Evolutionary conservation across 2,113 vertebrate species (phyloP).

Genomic region (Cygnus buccinator): DNA sequence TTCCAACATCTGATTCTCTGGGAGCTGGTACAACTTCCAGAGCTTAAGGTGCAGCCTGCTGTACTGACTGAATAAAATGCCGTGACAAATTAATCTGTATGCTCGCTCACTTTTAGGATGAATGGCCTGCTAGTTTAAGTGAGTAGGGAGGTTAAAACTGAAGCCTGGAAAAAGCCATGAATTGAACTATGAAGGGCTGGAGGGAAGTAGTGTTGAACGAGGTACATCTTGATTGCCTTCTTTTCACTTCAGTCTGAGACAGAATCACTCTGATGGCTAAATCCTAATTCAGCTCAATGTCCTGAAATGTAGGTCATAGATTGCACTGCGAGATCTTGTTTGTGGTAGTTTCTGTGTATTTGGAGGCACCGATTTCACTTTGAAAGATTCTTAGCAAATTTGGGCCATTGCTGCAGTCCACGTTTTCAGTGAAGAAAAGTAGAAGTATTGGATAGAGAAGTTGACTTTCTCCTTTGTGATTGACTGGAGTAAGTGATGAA

Average conservation of each 20-base stretch:
- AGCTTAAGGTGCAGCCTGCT: not conserved
- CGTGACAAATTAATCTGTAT: not conserved
- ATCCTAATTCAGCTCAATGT: not conserved
- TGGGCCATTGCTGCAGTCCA: fast-evolving
- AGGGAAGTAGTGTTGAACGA: fast-evolving
- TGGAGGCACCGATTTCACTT: not conserved
- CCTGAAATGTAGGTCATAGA: not conserved
- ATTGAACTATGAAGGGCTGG: not conserved
- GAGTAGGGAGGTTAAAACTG: not conserved
- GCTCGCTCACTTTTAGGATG: not conserved
- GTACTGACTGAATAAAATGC: not conserved
- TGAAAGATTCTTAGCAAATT: not conserved
- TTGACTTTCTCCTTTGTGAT: not conserved
- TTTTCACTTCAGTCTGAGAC: not conserved
- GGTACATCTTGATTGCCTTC: fast-evolving
- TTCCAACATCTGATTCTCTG: not conserved
- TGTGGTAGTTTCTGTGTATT: not conserved
- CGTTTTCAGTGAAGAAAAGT: not conserved
- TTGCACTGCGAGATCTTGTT: fast-evolving
- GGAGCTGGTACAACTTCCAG: not conserved
- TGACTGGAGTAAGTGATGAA: not conserved
- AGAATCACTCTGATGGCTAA: not conserved
- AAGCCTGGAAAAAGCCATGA: not conserved
- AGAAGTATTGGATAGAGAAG: not conserved
- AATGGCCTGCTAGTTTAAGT: not conserved